A percentile compares a stretch with the other conserved stretches of the same genome.
Conservation (phyloP, 2,113 vertebrate genomes). For the Phalacrocorax carbo region DNA sequence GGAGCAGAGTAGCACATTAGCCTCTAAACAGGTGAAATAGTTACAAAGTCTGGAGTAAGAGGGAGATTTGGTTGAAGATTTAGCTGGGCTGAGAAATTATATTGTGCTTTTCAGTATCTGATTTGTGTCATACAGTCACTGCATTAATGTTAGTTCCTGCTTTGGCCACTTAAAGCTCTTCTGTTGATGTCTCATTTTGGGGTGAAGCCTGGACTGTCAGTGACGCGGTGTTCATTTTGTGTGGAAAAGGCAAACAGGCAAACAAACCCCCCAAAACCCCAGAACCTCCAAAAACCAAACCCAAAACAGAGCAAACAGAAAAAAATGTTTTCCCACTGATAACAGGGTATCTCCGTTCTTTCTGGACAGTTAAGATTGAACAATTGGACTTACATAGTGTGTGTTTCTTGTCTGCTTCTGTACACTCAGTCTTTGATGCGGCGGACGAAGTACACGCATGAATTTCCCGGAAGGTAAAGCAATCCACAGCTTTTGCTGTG, state of each 20-base stretch:
- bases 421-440: background rate
- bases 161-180: background rate
- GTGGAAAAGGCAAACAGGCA: background rate
- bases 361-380: background rate
- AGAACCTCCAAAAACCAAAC: background rate
- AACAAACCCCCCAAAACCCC: background rate
- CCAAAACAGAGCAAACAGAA: background rate
- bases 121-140: background rate
- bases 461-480: background rate
- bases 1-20: background rate
- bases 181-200: background rate
- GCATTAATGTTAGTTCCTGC: accelerated
- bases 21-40: background rate
- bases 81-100: background rate
- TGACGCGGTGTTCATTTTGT: background rate
- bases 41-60: background rate
- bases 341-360: background rate
- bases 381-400: accelerated
- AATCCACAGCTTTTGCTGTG: background rate
- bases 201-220: background rate
- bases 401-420: background rate
- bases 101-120: background rate
- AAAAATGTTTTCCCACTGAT: background rate
- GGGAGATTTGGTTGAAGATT: background rate
- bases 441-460: background rate